Conservation (phyloP, 2,113 vertebrate species). For the Sclerurus mexicanus region DNA sequence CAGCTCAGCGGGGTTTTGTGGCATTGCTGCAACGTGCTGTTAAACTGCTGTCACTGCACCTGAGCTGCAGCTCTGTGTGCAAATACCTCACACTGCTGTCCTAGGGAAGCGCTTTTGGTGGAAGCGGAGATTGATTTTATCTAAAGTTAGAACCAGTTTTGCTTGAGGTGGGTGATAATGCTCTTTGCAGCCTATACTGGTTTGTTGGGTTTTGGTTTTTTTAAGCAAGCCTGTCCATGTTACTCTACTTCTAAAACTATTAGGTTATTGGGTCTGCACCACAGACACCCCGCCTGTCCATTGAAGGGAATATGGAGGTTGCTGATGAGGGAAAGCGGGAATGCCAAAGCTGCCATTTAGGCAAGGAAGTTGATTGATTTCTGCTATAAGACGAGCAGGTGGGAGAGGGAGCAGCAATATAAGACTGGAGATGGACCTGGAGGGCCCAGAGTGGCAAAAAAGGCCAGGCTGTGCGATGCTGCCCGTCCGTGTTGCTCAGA, state of each 20-base stretch:
- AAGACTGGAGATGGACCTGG: neutral
- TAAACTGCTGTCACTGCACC: neutral
- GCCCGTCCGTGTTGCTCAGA: fast-evolving
- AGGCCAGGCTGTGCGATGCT: fast-evolving
- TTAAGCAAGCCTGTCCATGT: neutral
- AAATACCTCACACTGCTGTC: neutral
- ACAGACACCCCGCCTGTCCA: neutral
- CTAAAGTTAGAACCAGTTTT: neutral
- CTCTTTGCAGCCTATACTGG: neutral
- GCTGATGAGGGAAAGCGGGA: neutral
- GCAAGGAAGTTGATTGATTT: neutral
- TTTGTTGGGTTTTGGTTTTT: neutral
- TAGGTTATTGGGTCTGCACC: neutral
- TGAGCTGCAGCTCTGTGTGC: neutral
- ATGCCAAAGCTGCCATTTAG: neutral
- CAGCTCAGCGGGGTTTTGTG: neutral
- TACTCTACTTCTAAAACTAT: neutral
- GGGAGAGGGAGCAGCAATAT: neutral
- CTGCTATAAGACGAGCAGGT: neutral
- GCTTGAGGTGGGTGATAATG: neutral
- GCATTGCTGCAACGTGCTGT: neutral
- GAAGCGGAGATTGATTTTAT: neutral
- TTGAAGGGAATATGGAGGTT: neutral
- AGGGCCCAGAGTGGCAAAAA: fast-evolving
- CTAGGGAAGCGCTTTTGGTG: neutral